Conservation (phyloP, 2,113 vertebrate genomes). For the Lamprotornis superbus region DNA sequence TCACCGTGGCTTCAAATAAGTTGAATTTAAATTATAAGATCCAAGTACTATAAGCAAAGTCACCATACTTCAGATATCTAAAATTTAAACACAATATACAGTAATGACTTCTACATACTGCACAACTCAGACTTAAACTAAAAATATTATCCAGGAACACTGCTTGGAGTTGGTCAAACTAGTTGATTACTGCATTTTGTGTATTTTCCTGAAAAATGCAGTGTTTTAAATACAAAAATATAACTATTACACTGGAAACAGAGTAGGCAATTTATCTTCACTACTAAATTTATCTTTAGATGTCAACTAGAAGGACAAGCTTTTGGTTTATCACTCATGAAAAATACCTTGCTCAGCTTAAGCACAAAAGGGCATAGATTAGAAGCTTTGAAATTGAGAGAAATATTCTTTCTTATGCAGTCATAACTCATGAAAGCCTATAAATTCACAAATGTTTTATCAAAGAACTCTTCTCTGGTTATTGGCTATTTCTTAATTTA, state of each 20-base stretch:
- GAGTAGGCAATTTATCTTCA: background rate
- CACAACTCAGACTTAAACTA: background rate
- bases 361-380: background rate
- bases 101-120: background rate
- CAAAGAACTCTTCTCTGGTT: background rate
- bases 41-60: background rate
- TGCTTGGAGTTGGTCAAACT: background rate
- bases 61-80: background rate
- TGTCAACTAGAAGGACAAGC: background rate
- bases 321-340: background rate
- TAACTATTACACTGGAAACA: background rate
- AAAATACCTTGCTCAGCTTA: background rate
- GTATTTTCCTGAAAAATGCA: background rate
- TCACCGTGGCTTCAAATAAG: background rate
- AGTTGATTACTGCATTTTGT: background rate
- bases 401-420: background rate
- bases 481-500: background rate
- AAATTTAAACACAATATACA: background rate
- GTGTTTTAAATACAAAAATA: background rate
- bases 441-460: background rate
- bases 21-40: background rate
- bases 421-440: background rate
- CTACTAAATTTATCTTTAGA: background rate
- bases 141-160: background rate
- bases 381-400: background rate